These are phyloP conservation scores for Melanerpes aurifrons DNA, from an alignment of 2,113 vertebrate species.

Conservation along the genomic window DNA sequence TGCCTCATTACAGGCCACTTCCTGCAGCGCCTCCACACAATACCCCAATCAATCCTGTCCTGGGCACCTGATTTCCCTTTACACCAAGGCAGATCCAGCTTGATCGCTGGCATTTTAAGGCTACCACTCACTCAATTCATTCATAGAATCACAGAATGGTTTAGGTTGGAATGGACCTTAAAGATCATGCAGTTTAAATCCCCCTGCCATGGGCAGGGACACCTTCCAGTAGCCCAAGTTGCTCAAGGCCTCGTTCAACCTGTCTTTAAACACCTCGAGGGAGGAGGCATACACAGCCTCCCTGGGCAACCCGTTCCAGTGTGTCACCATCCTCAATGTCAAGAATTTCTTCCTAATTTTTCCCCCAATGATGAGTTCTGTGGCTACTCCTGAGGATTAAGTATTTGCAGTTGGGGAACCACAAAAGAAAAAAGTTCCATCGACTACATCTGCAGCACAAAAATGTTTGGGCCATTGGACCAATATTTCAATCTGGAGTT, in stretches of 20 bases:
- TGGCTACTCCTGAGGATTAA: not conserved
- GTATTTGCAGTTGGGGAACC: not conserved
- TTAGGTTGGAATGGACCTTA: too few species aligned
- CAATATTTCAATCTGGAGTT: not conserved
- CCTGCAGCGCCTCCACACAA: not conserved
- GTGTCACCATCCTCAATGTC: too few species aligned
- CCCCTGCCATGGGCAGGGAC: too few species aligned
- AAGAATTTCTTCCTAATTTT: not conserved
- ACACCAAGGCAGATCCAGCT: not conserved
- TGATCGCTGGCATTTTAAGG: too few species aligned
- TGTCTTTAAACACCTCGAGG: too few species aligned
- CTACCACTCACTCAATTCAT: not conserved
- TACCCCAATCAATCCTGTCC: not conserved
- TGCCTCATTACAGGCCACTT: not conserved
- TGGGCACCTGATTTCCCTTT: accelerated
- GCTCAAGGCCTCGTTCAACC: too few species aligned
- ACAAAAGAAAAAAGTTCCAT: not conserved
- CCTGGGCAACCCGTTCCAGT: too few species aligned
- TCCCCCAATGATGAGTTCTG: not conserved
- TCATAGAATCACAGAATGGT: too few species aligned
- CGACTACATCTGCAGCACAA: not conserved
- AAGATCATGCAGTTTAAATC: too few species aligned
- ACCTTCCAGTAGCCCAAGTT: too few species aligned
- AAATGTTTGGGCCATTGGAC: not conserved
- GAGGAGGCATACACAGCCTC: too few species aligned